Percentiles rank a stretch among this genome's conserved stretches.
Conservation (phyloP, 2,888 invertebrate genomes). For the Charanyca ferruginea region DNA sequence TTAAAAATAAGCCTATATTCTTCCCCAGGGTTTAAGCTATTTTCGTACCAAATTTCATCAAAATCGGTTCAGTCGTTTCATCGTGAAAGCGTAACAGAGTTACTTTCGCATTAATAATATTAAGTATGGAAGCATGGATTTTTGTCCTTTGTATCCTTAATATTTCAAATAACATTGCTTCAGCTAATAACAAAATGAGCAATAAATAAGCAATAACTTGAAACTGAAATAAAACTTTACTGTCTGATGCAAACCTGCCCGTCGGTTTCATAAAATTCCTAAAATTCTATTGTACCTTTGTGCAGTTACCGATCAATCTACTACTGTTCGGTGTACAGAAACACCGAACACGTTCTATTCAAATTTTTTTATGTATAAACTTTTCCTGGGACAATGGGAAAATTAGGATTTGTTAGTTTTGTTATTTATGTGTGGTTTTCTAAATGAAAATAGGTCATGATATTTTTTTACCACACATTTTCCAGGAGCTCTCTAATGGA, state of each 20-base stretch:
- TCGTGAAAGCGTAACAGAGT: too few species aligned
- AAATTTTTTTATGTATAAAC: constrained; percentile 45
- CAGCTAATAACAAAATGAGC: neutral
- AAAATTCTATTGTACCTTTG: constrained; percentile 42
- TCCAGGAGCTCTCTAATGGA: constrained; percentile 8
- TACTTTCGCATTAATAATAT: too few species aligned
- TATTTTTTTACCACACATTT: neutral
- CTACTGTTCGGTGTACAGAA: constrained; percentile 45
- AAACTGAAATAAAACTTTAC: constrained; percentile 26
- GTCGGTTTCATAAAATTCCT: constrained; percentile 42
- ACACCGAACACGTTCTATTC: constrained; percentile 41
- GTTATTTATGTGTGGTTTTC: constrained; percentile 9
- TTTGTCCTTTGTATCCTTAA: neutral
- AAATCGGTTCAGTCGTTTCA: too few species aligned
- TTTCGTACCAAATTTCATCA: too few species aligned
- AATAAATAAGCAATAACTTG: constrained; percentile 23
- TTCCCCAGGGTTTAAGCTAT: too few species aligned
- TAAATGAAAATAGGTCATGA: constrained; percentile 5
- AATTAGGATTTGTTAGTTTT: constrained; percentile 22
- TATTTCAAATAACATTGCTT: neutral
- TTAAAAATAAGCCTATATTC: too few species aligned
- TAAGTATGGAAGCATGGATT: too few species aligned
- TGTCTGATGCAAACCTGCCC: constrained; percentile 13
- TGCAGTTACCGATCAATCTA: constrained; percentile 39
- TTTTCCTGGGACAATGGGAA: constrained; percentile 23